A percentile compares a stretch with the other conserved stretches of the same genome.
Conservation (phyloP, 2,888 invertebrate genomes). For the Steinernema hermaphroditum region DNA sequence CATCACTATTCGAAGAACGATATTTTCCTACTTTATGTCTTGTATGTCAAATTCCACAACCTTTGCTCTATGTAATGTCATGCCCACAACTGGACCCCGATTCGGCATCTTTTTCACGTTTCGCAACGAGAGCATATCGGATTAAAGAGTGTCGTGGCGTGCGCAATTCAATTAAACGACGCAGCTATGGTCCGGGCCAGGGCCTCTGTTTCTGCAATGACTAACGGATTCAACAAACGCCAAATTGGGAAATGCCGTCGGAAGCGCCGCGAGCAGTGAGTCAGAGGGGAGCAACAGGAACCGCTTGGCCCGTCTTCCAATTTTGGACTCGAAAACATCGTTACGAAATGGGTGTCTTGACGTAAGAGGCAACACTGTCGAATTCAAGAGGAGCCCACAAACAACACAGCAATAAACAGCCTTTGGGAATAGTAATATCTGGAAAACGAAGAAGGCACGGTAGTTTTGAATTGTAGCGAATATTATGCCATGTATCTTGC, state of each 20-base stretch:
- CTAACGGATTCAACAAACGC: background rate
- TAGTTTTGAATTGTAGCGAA: too few species aligned
- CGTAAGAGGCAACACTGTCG: too few species aligned
- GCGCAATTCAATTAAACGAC: slow-evolving; percentile 16
- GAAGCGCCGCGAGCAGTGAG: background rate
- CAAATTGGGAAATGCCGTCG: background rate
- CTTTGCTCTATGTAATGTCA: too few species aligned
- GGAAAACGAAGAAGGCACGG: too few species aligned
- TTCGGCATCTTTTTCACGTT: background rate
- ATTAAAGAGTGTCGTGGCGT: slow-evolving; percentile 16
- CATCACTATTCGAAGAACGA: too few species aligned
- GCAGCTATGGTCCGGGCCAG: background rate
- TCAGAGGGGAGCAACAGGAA: background rate
- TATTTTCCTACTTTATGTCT: too few species aligned
- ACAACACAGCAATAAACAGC: background rate
- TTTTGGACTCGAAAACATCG: slow-evolving; percentile 5
- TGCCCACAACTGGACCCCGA: too few species aligned
- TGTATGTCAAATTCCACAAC: too few species aligned
- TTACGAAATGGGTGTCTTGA: background rate
- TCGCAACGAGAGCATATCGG: background rate
- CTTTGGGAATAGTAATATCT: too few species aligned
- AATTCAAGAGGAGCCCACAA: too few species aligned
- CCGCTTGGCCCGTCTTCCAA: background rate
- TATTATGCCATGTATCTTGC: too few species aligned
- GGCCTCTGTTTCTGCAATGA: background rate